Base-by-base conservation (phyloP, 2,888 invertebrate species). In the Calliopum simillimum region DNA sequence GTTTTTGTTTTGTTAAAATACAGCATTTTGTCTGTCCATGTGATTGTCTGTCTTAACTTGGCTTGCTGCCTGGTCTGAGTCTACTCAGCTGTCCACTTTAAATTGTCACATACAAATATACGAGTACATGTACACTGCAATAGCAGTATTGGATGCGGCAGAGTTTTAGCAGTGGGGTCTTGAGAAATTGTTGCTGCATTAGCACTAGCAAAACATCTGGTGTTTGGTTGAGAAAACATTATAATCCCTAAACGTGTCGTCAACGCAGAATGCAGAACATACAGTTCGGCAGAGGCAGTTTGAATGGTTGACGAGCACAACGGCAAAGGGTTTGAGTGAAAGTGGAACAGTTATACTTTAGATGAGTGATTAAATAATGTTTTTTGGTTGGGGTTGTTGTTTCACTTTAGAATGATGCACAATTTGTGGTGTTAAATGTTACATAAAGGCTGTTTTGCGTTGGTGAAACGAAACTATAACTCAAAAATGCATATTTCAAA, bases 161-260 rank as follows among this genome's bases (percentile, higher is more conserved):
- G 33, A 33, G 33, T 33, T n/a, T n/a, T 33, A 8, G 19, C 19
- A n/a, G 25, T 41, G 55, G 19, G 51, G 55, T 56, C 69, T 69
- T 63, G 56, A 69, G 71, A 70, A 69, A 73, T 77, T 73, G 77
- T 76, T 75, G 66, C 73, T 59, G 73, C 74, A 69, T 58, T 71
- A 73, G 55, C 25, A 76, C 75, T 72, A 70, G 69, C 74, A 75
- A 78, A 76, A 76, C 75, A 73, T 63, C 56, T 47, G 71, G 53
- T 59, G 63, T 65, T 68, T 61, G 62, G 25, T 49, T 61, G 53
- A 49, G 43, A 66, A 66, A 71, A 62, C 66, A 46, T 69, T 49
- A 55, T 71, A 68, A 71, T 47, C 61, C 66, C 41, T 21, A 47
- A 46, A 58, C 49, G 58, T 46, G 64, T 13, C 11, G 25, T 11